Conservation (phyloP, 2,797 vertebrate species). For the Enteromius thamalakanensis region DNA sequence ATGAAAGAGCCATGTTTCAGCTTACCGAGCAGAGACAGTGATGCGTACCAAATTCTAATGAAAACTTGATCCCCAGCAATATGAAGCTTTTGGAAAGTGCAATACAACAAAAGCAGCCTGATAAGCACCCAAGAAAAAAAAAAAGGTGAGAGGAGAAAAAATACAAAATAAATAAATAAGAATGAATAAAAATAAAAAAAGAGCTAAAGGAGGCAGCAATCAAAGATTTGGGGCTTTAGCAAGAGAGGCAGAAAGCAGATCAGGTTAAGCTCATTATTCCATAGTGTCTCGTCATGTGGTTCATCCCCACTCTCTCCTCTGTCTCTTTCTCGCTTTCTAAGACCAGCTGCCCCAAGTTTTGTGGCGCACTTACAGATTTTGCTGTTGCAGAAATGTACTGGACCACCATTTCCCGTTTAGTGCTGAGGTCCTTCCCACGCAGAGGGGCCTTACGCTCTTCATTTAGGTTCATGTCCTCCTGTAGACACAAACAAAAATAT, state of each 20-base stretch:
- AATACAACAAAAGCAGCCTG: conserved; percentile 53
- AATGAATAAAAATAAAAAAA: conserved; percentile 50
- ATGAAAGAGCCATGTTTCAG: conserved; percentile 63
- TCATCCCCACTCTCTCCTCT: conserved; percentile 54
- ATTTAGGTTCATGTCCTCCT: conserved; percentile 99
- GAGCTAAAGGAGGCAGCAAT: conserved; percentile 60
- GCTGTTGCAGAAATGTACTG: conserved; percentile 97
- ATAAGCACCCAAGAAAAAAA: conserved; percentile 50
- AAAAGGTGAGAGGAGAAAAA: conserved; percentile 15
- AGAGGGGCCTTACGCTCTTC: conserved; percentile 96
- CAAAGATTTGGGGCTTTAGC: conserved; percentile 69
- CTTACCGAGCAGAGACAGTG: conserved; percentile 57
- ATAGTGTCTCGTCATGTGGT: conserved; percentile 57
- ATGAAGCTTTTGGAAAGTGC: conserved; percentile 54
- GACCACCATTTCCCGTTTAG: conserved; percentile 97
- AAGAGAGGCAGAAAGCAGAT: conserved; percentile 57
- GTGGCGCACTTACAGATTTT: conserved; percentile 92
- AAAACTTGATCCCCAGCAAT: conserved; percentile 58
- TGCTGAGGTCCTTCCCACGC: conserved; percentile 91
- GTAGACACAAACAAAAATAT: conserved; percentile 40
- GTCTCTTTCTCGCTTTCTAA: conserved; percentile 37
- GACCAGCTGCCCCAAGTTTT: neutral
- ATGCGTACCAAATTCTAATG: conserved; percentile 62
- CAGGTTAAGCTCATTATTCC: conserved; percentile 70
- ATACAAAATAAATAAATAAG: conserved; percentile 56